phyloP scores from a whole-genome alignment of 1,140 invertebrate species.

The Ridgeia piscesae region DNA sequence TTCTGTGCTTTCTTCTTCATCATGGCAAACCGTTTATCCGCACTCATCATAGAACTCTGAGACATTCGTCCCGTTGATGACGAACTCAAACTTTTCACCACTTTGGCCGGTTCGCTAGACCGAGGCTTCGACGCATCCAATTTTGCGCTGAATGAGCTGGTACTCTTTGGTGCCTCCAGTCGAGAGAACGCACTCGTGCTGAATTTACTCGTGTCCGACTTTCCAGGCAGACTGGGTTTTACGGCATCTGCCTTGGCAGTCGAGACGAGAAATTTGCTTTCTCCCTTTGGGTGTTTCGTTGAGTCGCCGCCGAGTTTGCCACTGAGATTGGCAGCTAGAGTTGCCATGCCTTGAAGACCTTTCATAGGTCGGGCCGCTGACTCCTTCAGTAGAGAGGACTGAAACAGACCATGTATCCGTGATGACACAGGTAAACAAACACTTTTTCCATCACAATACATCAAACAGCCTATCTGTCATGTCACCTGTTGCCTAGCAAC shows the following conservation, averaged over 20 bases:
- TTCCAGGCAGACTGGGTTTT: background rate
- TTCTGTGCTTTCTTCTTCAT: constrained; percentile 13
- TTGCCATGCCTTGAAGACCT: constrained; percentile 4
- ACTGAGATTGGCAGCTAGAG: constrained; percentile 1
- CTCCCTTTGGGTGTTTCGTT: background rate
- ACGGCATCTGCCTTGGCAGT: background rate
- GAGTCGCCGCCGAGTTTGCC: background rate
- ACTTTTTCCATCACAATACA: background rate
- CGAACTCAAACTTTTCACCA: background rate
- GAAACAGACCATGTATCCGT: background rate
- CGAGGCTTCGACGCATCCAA: background rate
- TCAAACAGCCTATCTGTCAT: background rate
- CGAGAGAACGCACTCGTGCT: constrained; percentile 8
- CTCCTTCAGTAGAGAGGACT: background rate
- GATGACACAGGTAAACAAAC: background rate
- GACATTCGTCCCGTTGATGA: background rate
- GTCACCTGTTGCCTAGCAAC: too few species aligned
- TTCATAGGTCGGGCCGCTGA: background rate
- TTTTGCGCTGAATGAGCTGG: background rate
- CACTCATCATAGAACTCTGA: background rate
- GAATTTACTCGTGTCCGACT: background rate
- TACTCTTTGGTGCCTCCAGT: background rate
- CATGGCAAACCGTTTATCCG: background rate
- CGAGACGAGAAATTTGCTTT: background rate
- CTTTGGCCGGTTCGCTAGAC: background rate